These are phyloP conservation scores for Megaustenia siamemsis DNA, from an alignment of 2,888 invertebrate genomes.

Conservation along the genomic window DNA sequence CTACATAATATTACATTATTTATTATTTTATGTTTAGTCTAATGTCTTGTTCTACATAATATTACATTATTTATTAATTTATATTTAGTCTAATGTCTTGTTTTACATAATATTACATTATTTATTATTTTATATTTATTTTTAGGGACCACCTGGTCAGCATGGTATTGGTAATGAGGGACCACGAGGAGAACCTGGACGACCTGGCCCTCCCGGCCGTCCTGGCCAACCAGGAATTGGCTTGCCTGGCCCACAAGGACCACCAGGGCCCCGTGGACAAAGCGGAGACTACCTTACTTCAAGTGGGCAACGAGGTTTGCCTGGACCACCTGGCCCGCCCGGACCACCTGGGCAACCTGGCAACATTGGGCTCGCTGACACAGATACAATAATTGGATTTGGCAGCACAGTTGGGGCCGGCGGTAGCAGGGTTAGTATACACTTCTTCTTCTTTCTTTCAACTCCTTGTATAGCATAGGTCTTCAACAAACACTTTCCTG, in stretches of 20 bases:
- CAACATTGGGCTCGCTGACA: slow-evolving; percentile 19
- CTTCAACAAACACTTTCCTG: too few relatives aligned
- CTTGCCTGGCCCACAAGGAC: slow-evolving; percentile 56
- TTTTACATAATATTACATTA: slow-evolving; percentile 18
- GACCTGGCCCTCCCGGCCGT: slow-evolving; percentile 56
- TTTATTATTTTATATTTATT: background rate
- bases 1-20: too few relatives aligned
- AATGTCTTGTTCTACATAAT: too few relatives aligned
- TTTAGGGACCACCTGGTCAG: slow-evolving; percentile 60
- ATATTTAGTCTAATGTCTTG: too few relatives aligned
- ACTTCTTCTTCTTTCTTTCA: background rate
- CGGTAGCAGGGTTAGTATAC: slow-evolving; percentile 41
- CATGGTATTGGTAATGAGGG: slow-evolving; percentile 45
- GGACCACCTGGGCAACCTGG: slow-evolving; percentile 64
- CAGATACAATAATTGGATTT: slow-evolving; percentile 43
- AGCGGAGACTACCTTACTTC: slow-evolving; percentile 53
- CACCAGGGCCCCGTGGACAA: slow-evolving; percentile 61
- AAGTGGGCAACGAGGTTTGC: slow-evolving; percentile 55
- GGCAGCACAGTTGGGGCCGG: slow-evolving; percentile 48
- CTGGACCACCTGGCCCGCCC: slow-evolving; percentile 70
- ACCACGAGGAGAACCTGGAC: slow-evolving; percentile 61
- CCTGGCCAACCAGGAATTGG: slow-evolving; percentile 57
- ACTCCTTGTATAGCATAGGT: too few relatives aligned
- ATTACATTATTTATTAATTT: too few relatives aligned
- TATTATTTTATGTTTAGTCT: too few relatives aligned